A percentile compares a stretch with the other conserved stretches of the same genome.
Conservation (phyloP, 2,888 invertebrate species). For the Andrena chrysosceles region DNA sequence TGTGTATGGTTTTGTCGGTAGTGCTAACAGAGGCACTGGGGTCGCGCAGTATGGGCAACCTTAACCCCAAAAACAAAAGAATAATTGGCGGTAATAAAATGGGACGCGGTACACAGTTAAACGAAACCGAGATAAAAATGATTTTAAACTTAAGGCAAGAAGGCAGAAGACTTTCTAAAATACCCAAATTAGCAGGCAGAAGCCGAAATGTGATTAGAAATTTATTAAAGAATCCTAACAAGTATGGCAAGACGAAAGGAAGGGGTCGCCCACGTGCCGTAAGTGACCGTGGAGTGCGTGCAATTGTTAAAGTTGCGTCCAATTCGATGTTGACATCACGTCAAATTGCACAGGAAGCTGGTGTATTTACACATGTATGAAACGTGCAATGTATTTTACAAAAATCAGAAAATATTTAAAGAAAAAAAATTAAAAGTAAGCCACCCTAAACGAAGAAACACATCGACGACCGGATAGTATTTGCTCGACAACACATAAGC, state of each 20-base stretch:
- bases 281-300: no score
- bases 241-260: conserved; percentile 5
- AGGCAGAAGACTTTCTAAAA: neutral
- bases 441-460: neutral
- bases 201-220: neutral
- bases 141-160: neutral
- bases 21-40: no score
- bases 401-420: neutral
- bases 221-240: conserved; percentile 13
- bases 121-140: conserved; percentile 9
- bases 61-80: no score
- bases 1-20: no score
- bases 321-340: no score
- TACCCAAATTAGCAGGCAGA: neutral
- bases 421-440: neutral
- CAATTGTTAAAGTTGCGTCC: no score
- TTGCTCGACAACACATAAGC: neutral
- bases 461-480: neutral
- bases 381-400: conserved; percentile 9
- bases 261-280: neutral
- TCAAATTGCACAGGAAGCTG: conserved; percentile 9
- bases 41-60: no score
- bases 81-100: neutral
- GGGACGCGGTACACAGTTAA: neutral
- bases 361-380: neutral